Evolutionary conservation across 2,888 invertebrate species (phyloP).

Genomic region (Cremastinae sp.): DNA sequence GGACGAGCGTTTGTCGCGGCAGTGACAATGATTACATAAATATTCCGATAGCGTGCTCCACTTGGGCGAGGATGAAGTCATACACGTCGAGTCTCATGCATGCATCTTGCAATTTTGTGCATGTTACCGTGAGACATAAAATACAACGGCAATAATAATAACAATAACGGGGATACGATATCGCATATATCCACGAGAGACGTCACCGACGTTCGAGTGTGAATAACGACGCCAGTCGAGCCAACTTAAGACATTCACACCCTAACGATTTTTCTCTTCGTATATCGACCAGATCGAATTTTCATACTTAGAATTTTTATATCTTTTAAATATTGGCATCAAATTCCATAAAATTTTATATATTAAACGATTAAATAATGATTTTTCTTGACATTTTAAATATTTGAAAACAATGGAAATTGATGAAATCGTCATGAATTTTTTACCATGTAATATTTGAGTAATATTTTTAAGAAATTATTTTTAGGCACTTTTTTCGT

Average conservation of each 20-base stretch:
- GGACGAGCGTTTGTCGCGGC: constrained; percentile 2
- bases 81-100: constrained; percentile 20
- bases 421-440: too few species aligned
- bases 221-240: background rate
- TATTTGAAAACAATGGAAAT: too few species aligned
- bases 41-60: constrained; percentile 49
- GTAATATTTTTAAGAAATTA: too few species aligned
- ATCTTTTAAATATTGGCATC: too few species aligned
- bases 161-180: constrained; percentile 2
- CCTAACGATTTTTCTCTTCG: too few species aligned
- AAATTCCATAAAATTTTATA: too few species aligned
- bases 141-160: constrained; percentile 12
- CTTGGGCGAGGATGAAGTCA: constrained; percentile 29
- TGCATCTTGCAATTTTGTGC: constrained; percentile 33
- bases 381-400: too few species aligned
- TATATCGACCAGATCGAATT: too few species aligned
- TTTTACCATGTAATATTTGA: too few species aligned
- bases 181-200: background rate
- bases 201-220: constrained; percentile 1
- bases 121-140: background rate
- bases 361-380: too few species aligned
- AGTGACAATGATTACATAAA: constrained; percentile 54
- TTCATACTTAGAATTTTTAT: too few species aligned
- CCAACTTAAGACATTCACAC: background rate
- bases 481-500: too few species aligned